A percentile compares a stretch with the other conserved stretches of the same genome.
phyloP scores from a whole-genome alignment of 2,113 vertebrate species.

The Elephas maximus region DNA sequence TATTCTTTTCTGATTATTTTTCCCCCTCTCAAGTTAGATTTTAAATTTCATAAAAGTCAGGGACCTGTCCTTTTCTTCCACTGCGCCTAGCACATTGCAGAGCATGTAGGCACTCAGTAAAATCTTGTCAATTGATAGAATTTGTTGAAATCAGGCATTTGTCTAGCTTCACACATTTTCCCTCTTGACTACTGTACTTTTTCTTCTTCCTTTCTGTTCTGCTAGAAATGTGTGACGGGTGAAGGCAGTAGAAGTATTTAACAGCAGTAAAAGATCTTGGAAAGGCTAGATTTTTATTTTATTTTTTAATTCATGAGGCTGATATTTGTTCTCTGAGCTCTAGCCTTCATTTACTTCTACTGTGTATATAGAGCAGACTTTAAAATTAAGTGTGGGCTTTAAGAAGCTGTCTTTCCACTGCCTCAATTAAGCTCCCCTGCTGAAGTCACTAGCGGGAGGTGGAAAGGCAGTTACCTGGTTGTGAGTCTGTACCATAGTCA shows the following conservation, averaged over 20 bases:
- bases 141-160: conserved; percentile 21
- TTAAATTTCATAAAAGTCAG: background rate
- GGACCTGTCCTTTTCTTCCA: background rate
- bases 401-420: background rate
- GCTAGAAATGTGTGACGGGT: background rate
- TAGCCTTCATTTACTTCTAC: background rate
- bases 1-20: conserved; percentile 47
- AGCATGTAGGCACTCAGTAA: background rate
- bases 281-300: conserved; percentile 46
- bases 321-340: background rate
- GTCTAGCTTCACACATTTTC: conserved; percentile 2
- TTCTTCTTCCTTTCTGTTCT: conserved; percentile 44
- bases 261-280: conserved; percentile 44
- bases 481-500: background rate
- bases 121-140: background rate
- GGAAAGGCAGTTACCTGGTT: background rate
- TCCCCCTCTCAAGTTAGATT: conserved; percentile 7
- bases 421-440: background rate
- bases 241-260: conserved; percentile 2
- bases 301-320: conserved; percentile 54
- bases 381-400: conserved; percentile 31
- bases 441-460: background rate
- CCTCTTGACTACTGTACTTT: background rate
- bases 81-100: background rate
- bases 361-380: background rate